Percentiles rank a stretch among this genome's conserved stretches.
These are phyloP conservation scores for Anguilla megastoma DNA, from an alignment of 2,797 vertebrate species.

Conservation along the genomic window DNA sequence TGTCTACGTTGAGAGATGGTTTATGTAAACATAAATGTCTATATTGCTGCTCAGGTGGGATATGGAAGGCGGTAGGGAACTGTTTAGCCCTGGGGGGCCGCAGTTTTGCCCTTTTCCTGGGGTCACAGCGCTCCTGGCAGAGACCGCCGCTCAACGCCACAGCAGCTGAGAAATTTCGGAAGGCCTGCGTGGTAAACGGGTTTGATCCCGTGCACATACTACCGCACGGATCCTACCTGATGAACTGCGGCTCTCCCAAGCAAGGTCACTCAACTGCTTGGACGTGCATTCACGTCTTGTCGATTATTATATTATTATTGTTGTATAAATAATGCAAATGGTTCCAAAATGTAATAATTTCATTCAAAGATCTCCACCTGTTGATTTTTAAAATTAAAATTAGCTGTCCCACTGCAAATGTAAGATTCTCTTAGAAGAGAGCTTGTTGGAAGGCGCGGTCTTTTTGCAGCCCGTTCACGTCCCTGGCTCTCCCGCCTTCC, in stretches of 20 bases:
- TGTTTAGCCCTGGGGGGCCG: conserved; percentile 67
- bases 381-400: not conserved
- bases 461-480: not conserved
- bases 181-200: conserved; percentile 57
- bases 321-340: not conserved
- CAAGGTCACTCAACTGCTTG: conserved; percentile 55
- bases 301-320: not conserved
- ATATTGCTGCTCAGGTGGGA: conserved; percentile 64
- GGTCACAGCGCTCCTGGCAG: conserved; percentile 78
- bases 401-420: not conserved
- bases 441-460: not conserved
- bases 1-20: not conserved
- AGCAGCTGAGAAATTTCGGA: conserved; percentile 68
- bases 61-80: conserved; percentile 76
- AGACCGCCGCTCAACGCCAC: conserved; percentile 63
- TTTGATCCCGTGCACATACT: conserved; percentile 70
- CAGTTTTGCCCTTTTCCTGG: conserved; percentile 75
- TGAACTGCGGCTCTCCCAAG: conserved; percentile 81
- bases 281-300: not conserved
- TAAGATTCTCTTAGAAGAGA: not conserved
- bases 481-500: conserved; percentile 1
- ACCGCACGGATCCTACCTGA: conserved; percentile 80
- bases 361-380: not conserved
- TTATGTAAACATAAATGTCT: not conserved
- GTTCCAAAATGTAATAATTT: not conserved